Conservation (phyloP, 1,140 invertebrate species). For the Aphidius gifuensis region DNA sequence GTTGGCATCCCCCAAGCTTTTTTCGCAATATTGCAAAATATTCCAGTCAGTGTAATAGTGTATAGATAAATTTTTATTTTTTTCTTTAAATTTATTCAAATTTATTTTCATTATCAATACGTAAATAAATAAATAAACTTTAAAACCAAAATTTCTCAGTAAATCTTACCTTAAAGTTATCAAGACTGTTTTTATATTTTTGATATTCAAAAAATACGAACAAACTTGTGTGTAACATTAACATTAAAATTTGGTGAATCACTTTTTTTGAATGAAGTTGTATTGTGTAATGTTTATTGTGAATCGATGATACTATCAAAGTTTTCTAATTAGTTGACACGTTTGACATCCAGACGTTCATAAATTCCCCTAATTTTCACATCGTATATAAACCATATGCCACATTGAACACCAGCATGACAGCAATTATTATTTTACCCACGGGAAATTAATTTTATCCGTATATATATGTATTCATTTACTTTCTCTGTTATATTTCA, state of each 20-base stretch:
- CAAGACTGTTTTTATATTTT: too few species aligned
- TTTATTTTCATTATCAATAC: too few species aligned
- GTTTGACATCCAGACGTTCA: neutral
- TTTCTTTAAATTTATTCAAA: too few species aligned
- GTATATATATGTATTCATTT: neutral
- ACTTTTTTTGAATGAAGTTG: too few species aligned
- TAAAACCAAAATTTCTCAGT: too few species aligned
- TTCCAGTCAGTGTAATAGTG: constrained; percentile 11
- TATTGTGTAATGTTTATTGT: neutral
- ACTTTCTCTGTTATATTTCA: neutral
- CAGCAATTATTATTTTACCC: constrained; percentile 4
- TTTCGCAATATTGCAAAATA: constrained; percentile 19
- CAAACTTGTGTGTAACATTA: too few species aligned
- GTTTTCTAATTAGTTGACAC: neutral
- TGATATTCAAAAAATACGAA: too few species aligned
- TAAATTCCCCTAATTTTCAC: neutral
- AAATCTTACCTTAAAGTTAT: too few species aligned
- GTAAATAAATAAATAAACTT: too few species aligned
- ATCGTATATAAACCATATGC: neutral
- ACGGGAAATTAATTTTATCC: constrained; percentile 17
- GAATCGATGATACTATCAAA: too few species aligned
- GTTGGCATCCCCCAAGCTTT: constrained; percentile 24
- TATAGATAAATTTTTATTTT: neutral
- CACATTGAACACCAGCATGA: neutral
- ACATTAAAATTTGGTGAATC: too few species aligned